Percentiles rank a stretch among this genome's conserved stretches.
Conservation (phyloP, 1,140 invertebrate genomes). For the Megalopta genalis region DNA sequence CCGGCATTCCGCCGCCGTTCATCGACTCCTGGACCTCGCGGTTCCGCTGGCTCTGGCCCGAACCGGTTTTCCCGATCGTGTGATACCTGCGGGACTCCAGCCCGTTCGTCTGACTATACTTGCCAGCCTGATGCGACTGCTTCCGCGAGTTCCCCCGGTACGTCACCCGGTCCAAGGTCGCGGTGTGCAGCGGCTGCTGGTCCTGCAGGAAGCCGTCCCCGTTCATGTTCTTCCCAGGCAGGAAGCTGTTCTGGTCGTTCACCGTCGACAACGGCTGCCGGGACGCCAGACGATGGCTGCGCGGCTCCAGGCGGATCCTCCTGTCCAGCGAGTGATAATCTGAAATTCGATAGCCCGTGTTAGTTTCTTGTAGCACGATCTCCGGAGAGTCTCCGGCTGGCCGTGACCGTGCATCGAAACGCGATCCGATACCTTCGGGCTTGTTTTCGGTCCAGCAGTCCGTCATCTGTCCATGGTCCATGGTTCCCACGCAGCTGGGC, state of each 20-base stretch:
- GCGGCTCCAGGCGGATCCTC: conserved; percentile 71
- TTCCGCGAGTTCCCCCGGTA: conserved; percentile 72
- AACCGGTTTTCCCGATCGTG: conserved; percentile 60
- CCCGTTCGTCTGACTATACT: conserved; percentile 56
- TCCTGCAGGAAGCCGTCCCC: conserved; percentile 61
- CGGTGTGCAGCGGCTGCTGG: conserved; percentile 66
- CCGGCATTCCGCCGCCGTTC: conserved; percentile 48
- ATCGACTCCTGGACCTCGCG: conserved; percentile 51
- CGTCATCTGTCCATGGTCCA: conserved; percentile 69
- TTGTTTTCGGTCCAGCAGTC: conserved; percentile 70
- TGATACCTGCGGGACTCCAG: conserved; percentile 64
- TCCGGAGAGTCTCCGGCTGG: too few relatives aligned
- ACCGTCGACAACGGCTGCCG: conserved; percentile 59
- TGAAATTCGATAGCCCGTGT: conserved; percentile 14
- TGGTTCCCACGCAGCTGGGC: conserved; percentile 65
- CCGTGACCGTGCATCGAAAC: too few relatives aligned
- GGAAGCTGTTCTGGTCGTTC: conserved; percentile 53
- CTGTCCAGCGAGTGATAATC: conserved; percentile 68
- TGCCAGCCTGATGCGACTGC: conserved; percentile 52
- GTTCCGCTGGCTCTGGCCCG: conserved; percentile 34
- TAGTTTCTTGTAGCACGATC: too few relatives aligned
- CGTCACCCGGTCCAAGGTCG: conserved; percentile 73
- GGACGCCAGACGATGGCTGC: conserved; percentile 70
- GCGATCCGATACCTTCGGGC: conserved; percentile 58
- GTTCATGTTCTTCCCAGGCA: conserved; percentile 59